These are phyloP conservation scores for Linurgus olivaceus DNA, from an alignment of 2,797 vertebrate species.

Conservation along the genomic window DNA sequence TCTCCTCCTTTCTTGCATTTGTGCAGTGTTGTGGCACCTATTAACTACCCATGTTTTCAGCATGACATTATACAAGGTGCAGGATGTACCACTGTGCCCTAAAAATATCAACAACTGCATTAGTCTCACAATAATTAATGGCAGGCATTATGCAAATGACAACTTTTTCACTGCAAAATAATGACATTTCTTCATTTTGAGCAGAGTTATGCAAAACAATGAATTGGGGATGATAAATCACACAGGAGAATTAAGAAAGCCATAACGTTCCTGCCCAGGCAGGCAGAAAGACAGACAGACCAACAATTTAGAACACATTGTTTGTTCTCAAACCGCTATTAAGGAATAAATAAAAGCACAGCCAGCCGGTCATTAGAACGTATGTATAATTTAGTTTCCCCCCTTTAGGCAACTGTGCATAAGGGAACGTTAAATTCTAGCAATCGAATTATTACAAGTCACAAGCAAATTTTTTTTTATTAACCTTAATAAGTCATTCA, in stretches of 20 bases:
- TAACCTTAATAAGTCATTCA: slow-evolving; percentile 84
- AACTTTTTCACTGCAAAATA: slow-evolving; percentile 84
- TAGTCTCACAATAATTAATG: slow-evolving; percentile 86
- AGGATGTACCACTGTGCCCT: slow-evolving; percentile 82
- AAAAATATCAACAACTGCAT: slow-evolving; percentile 87
- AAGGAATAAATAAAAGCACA: slow-evolving; percentile 76
- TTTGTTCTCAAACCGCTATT: slow-evolving; percentile 77
- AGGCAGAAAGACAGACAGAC: slow-evolving; percentile 81
- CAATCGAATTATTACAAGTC: slow-evolving; percentile 80
- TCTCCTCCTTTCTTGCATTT: slow-evolving; percentile 64
- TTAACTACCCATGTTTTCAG: slow-evolving; percentile 81
- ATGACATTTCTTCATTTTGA: slow-evolving; percentile 87
- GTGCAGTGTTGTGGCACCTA: slow-evolving; percentile 81
- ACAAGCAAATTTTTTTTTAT: slow-evolving; percentile 80
- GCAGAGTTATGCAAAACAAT: slow-evolving; percentile 85
- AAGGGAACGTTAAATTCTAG: slow-evolving; percentile 78
- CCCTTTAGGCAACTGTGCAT: slow-evolving; percentile 77
- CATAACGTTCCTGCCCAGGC: slow-evolving; percentile 79
- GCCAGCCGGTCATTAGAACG: slow-evolving; percentile 75
- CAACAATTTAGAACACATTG: slow-evolving; percentile 80
- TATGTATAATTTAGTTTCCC: slow-evolving; percentile 71
- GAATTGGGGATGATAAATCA: slow-evolving; percentile 84
- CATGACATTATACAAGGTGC: slow-evolving; percentile 84
- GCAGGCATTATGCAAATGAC: slow-evolving; percentile 87
- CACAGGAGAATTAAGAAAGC: slow-evolving; percentile 80